Evolutionary conservation across 2,113 vertebrate genomes (phyloP).

Genomic region (Serinus canaria): DNA sequence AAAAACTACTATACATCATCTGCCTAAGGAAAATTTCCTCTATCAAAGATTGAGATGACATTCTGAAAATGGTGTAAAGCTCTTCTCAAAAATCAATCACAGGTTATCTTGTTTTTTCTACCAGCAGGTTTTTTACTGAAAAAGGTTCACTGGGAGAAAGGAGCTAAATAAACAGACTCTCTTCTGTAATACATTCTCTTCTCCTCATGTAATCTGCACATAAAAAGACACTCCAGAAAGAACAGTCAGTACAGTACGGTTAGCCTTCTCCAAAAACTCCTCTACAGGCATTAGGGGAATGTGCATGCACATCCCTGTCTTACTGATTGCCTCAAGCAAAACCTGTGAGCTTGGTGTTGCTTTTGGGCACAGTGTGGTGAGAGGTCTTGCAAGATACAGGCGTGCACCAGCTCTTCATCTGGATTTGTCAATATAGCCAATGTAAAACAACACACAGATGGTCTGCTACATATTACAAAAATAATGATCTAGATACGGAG

Average conservation of each 20-base stretch:
- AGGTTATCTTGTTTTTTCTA: neutral
- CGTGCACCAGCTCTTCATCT: neutral
- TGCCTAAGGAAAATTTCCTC: constrained; percentile 59
- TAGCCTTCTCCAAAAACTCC: neutral
- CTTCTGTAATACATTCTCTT: neutral
- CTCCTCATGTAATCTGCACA: neutral
- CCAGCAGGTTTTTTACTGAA: constrained; percentile 7
- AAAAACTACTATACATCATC: constrained; percentile 64
- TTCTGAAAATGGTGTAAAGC: neutral
- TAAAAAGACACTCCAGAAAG: neutral
- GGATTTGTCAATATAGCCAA: fast-evolving
- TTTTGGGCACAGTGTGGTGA: fast-evolving
- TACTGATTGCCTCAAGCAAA: neutral
- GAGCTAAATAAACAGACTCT: neutral
- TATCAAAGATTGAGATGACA: neutral
- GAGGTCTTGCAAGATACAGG: neutral
- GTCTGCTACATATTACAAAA: neutral
- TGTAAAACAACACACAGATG: neutral
- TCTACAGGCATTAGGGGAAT: neutral
- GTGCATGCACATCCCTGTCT: fast-evolving
- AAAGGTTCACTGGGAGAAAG: neutral
- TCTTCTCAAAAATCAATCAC: neutral
- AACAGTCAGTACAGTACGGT: neutral
- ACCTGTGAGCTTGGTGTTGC: neutral
- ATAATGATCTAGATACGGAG: neutral